Percentiles rank a stretch among this genome's conserved stretches.
phyloP scores from a whole-genome alignment of 2,113 vertebrate genomes.

The Oreocharis arfaki region DNA sequence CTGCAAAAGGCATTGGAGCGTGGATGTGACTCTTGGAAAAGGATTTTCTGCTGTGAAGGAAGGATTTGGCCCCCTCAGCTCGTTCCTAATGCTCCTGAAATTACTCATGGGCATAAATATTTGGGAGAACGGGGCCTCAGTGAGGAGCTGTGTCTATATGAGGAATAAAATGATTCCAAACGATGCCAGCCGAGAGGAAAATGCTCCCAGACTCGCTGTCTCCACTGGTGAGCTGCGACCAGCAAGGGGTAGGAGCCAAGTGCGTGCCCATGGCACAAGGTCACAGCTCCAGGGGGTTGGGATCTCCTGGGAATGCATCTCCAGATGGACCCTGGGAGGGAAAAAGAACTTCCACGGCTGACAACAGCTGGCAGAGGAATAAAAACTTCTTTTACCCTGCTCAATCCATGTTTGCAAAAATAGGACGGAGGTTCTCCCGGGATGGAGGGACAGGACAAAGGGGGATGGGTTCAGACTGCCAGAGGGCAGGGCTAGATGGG shows the following conservation, averaged over 20 bases:
- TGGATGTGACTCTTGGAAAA: neutral
- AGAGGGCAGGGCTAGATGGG: accelerated
- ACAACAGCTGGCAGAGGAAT: neutral
- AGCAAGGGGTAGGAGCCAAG: neutral
- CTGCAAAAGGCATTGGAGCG: neutral
- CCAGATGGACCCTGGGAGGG: neutral
- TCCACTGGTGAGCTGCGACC: neutral
- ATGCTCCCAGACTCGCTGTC: conserved; percentile 4
- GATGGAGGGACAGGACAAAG: neutral
- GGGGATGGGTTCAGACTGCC: neutral
- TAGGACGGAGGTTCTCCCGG: accelerated
- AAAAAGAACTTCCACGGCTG: neutral
- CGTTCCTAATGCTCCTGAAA: neutral
- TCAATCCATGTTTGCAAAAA: neutral
- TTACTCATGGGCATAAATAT: conserved; percentile 14
- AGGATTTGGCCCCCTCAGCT: neutral
- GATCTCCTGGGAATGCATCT: neutral
- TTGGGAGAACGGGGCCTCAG: neutral
- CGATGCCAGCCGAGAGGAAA: neutral
- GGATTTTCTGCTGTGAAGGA: neutral
- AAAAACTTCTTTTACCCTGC: neutral
- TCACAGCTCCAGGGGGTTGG: neutral
- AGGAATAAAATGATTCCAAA: neutral
- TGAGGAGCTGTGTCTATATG: neutral
- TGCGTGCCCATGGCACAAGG: neutral